Conservation (phyloP, 2,797 vertebrate species). For the Anguilla obscura region DNA sequence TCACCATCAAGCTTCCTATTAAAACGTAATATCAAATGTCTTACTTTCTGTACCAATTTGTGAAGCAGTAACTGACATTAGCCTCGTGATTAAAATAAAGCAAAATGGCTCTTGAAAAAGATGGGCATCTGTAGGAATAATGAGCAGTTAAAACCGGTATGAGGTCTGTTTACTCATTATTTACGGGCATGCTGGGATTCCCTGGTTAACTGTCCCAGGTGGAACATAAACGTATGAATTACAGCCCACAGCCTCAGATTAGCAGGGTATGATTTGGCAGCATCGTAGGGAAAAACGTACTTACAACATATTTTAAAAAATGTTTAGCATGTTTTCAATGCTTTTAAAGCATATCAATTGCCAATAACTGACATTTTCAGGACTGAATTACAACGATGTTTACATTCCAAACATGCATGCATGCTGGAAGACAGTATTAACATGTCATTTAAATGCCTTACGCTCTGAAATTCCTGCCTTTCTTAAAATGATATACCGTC, state of each 20-base stretch:
- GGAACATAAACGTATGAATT: slow-evolving; percentile 15
- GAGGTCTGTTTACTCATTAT: slow-evolving; percentile 13
- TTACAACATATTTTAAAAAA: background rate
- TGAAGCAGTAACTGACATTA: background rate
- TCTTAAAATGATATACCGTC: background rate
- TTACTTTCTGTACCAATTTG: background rate
- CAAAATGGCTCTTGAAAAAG: background rate
- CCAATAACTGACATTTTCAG: background rate
- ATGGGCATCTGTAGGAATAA: background rate
- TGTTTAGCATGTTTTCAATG: background rate
- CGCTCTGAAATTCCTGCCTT: background rate
- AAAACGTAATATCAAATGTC: background rate
- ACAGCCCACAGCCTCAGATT: background rate
- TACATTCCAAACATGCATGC: background rate
- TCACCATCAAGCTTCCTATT: background rate
- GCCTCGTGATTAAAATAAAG: background rate
- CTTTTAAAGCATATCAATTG: background rate
- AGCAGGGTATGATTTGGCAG: slow-evolving; percentile 1
- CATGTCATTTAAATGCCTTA: background rate
- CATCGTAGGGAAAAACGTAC: background rate
- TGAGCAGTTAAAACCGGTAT: background rate
- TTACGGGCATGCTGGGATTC: slow-evolving; percentile 6
- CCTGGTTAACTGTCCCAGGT: background rate
- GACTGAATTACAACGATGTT: background rate
- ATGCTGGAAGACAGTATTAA: background rate